These are phyloP conservation scores for Artemia sinica DNA, from an alignment of 2,888 invertebrate species.

Conservation along the genomic window DNA sequence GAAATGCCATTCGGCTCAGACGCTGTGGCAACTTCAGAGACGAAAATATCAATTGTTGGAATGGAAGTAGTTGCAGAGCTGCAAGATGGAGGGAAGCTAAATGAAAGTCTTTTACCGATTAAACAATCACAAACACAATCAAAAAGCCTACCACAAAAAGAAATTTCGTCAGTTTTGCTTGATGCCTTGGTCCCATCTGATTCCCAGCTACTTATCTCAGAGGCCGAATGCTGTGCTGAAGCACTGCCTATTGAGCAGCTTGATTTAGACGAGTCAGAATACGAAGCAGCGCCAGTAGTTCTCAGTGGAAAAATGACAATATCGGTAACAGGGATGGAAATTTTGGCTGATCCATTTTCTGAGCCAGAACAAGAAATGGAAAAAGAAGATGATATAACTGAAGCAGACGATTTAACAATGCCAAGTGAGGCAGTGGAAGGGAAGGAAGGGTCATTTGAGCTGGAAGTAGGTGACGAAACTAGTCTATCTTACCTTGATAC, in stretches of 20 bases:
- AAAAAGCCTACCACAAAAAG: constrained; percentile 23
- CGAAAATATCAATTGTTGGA: constrained; percentile 49
- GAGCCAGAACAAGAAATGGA: not conserved
- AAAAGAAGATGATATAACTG: constrained; percentile 10
- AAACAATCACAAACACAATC: constrained; percentile 28
- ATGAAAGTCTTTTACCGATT: constrained; percentile 41
- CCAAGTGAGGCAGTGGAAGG: constrained; percentile 15
- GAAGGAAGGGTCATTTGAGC: not conserved
- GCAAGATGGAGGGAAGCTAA: constrained; percentile 51
- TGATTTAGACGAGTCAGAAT: constrained; percentile 40
- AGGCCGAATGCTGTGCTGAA: constrained; percentile 24
- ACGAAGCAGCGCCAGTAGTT: constrained; percentile 44
- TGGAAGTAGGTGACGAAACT: not conserved
- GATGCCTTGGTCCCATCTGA: constrained; percentile 36
- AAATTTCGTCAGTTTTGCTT: constrained; percentile 44
- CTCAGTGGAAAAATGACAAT: constrained; percentile 78
- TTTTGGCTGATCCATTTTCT: constrained; percentile 13
- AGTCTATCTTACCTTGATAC: not conserved
- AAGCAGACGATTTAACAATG: not conserved
- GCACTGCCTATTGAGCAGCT: constrained; percentile 29
- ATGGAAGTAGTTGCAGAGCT: constrained; percentile 66
- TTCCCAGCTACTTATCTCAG: constrained; percentile 24
- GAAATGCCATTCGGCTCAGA: constrained; percentile 19
- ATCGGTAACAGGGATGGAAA: constrained; percentile 58
- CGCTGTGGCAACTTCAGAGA: constrained; percentile 19